Base-by-base conservation (phyloP, 2,113 vertebrate species). In the Glaucidium brasilianum region DNA sequence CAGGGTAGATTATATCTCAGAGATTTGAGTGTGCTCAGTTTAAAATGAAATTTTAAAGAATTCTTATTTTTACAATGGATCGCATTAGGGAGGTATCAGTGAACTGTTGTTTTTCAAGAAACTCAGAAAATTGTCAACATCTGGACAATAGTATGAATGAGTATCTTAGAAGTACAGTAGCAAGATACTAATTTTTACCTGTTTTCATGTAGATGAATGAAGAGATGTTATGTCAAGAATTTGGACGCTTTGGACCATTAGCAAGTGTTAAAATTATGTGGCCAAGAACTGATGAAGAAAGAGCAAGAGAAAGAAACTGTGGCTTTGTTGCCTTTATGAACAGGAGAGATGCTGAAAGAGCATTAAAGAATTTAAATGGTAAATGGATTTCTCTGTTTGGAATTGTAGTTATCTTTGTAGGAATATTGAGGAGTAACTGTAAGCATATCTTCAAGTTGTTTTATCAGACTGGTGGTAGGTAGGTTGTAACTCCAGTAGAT, bases 211-310 rank as follows among this genome's bases (percentile, higher is more conserved):
- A 99, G 99, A 99, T 99, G 99, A 99, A 99, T 67, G 99, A 99
- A 97, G 99, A 99, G 97, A 99, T 99, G 99, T 96, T 99, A 59
- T 99, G 99, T 96, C 99, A 99, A 95, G 99, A 99, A 96, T 99
- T 99, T 98, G 99, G 99, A 63, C 99, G 99, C 71, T 99, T 99
- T 90, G 99, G 99, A 68, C 99, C 99, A 2, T 97, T 99, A 97
- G 99, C 99, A 8, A 99, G 99, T 91, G 99, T 99, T 96, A 99
- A 99, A 98, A 99, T 99, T 96, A 99, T 99, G 99, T 99, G 99
- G 99, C 99, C 99, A 23, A 98, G 99, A 98, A 99, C 99, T 32
- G 99, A 99, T 91, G 99, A 99, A 97, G 99, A 99, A 97, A 98
- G 99, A 98, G 99, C 99, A 80, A 98, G 99, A 96, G 99, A 99